Evolutionary conservation across 2,888 invertebrate genomes (phyloP), one percentile per base, ranked within the genome.

Genomic region (Lasioglossum pauxillum): DNA sequence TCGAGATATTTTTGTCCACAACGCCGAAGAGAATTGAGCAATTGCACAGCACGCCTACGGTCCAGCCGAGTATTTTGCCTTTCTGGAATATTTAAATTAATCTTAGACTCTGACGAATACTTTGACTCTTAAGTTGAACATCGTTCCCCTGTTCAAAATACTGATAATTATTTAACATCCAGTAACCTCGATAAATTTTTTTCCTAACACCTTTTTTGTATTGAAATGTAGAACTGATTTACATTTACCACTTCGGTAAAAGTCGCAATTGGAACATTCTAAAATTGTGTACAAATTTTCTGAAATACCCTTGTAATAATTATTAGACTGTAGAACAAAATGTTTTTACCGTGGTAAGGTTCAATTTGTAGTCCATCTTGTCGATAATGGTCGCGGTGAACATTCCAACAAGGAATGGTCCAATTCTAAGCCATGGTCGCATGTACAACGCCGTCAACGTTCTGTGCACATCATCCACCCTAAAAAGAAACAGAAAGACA

Each of bases 321-420:
- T 41, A 41, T 41, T 41, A 44, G 0, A 12, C 12, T 44, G 44
- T 4, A 44, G 44, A 44, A 44, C 2, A 23, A 49, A 49, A 23
- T 49, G 8, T 23, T 49, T 35, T 85, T 91, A 95, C 95, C 90
- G 75, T 94, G 79, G 88, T 87, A 5, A 94, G 77, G 10, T 49
- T 73, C 46, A 95, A 84, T 82, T 92, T 91, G 46, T 91, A 91
- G 67, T 94, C 92, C 57, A 93, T 81, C 79, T 95, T 94, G 57
- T 90, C 76, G 44, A 95, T 87, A 76, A 96, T 87, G 92, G 96
- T 96, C 4, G 95, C 96, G 1, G 96, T 95, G 3, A 88, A 96
- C 91, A 95, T 93, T 49, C 95, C 95, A 35, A 95, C 89, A 44
- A 95, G 86, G 80, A 95, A 95, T 7, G 95, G 95, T 27, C 94